Percentiles rank a stretch among this genome's conserved stretches.
Conservation (phyloP, 2,797 vertebrate species). For the Falco berigora region DNA sequence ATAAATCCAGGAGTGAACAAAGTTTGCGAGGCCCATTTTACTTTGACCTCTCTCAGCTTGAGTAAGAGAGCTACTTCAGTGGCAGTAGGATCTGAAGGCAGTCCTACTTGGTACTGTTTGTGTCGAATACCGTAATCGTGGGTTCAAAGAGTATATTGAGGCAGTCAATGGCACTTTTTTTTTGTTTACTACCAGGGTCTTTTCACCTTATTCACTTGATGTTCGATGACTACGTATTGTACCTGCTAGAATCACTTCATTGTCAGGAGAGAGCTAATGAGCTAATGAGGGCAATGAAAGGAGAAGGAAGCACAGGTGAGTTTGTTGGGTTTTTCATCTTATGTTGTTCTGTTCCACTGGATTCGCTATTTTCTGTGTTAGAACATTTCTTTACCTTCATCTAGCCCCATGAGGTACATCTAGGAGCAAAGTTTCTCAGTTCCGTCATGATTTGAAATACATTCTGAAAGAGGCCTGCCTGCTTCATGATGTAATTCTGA, state of each 20-base stretch:
- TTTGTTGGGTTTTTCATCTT: not conserved
- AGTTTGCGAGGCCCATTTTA: not conserved
- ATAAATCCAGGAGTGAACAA: not conserved
- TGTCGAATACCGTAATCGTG: not conserved
- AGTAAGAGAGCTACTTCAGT: not conserved
- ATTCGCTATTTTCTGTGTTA: not conserved
- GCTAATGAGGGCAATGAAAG: constrained; percentile 96
- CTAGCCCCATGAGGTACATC: not conserved
- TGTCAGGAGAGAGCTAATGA: constrained; percentile 97
- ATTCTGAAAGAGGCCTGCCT: not conserved
- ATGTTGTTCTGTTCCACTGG: not conserved
- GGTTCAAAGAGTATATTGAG: constrained; percentile 13
- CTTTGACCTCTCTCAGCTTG: not conserved
- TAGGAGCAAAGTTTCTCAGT: not conserved
- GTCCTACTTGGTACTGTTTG: not conserved
- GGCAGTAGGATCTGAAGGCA: not conserved
- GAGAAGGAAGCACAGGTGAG: constrained; percentile 87
- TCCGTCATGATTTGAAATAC: not conserved
- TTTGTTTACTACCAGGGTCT: constrained; percentile 80
- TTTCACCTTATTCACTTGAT: constrained; percentile 98
- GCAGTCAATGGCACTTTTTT: constrained; percentile 36
- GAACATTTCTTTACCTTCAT: not conserved
- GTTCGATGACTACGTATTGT: constrained; percentile 98
- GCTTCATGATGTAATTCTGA: not conserved
- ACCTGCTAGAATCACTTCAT: constrained; percentile 95